These are phyloP conservation scores for Sibirionetta formosa DNA, from an alignment of 2,797 vertebrate species.

Conservation along the genomic window DNA sequence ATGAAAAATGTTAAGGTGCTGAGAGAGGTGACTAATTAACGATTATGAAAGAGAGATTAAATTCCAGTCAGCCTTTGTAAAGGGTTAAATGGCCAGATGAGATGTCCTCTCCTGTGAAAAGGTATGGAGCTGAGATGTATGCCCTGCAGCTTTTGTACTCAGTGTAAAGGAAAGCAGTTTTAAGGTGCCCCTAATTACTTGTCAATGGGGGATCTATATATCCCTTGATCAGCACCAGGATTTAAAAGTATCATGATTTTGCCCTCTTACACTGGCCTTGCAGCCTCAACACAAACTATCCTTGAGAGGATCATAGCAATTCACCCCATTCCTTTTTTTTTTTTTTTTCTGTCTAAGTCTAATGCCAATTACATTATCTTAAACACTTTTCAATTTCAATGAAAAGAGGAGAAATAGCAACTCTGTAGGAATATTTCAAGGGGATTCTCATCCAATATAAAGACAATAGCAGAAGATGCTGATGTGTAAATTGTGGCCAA, in stretches of 20 bases:
- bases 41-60: slow-evolving; percentile 47
- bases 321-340: neutral
- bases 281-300: neutral
- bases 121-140: neutral
- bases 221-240: neutral
- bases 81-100: neutral
- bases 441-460: slow-evolving; percentile 27
- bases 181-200: slow-evolving; percentile 14
- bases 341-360: neutral
- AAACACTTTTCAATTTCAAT: slow-evolving; percentile 18
- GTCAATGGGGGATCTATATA: neutral
- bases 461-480: neutral
- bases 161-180: neutral
- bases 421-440: slow-evolving; percentile 41
- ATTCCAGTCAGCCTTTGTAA: slow-evolving; percentile 32
- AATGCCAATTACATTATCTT: slow-evolving; percentile 32
- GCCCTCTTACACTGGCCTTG: neutral
- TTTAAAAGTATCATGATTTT: slow-evolving; percentile 21
- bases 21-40: slow-evolving; percentile 51
- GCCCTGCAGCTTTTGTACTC: neutral
- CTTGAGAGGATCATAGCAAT: slow-evolving; percentile 14
- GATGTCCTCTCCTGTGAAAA: neutral
- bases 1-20: slow-evolving; percentile 11
- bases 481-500: slow-evolving; percentile 48
- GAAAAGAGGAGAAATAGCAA: slow-evolving; percentile 36